Evolutionary conservation across 2,888 invertebrate genomes (phyloP), one percentile per base, ranked within the genome.

Genomic region (Cremastobaeus sp.): DNA sequence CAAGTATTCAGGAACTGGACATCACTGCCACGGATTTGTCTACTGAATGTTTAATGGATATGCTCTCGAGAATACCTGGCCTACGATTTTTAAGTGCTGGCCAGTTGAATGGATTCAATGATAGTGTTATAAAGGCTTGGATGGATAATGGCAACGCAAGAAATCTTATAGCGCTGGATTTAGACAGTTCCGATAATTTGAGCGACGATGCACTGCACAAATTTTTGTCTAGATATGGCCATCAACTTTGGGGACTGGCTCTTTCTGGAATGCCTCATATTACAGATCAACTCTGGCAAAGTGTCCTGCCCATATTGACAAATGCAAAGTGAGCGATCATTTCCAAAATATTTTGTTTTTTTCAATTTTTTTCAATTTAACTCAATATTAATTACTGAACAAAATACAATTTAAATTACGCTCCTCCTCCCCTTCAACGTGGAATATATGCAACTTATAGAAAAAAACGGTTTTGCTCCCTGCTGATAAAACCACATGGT

Each of bases 281-380:
- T 80, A 97, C 98, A 0, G 99, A 99, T 89, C 96, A 97, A 85
- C 92, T 99, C 78, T 99, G 99, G 98, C 96, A 97, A 90, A 95
- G 96, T 79, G 95, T 98, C 76, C 90, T 99, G 77, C 96, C 97
- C 0, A 93, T 96, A 76, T 90, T 99, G 50, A 93, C 92, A 66
- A 97, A 98, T 85, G 94, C 97, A 79, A 96, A 93, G 99, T 98
- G 85, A 89, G 89, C n/a, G n/a, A n/a, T 15, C 20, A 6, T 9
- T 12, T 20, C 45, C 0, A 28, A 18, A 28, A 50, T 25, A 3
- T 25, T 39, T 11, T 14, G n/a, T 28, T 28, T 41, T 11, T 32
- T 21, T 12, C 3, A 4, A 20, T 25, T n/a, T n/a, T n/a, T n/a
- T n/a, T n/a, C n/a, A n/a, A n/a, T n/a, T n/a, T n/a, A n/a, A n/a